Conservation (phyloP, 2,113 vertebrate species). For the Spilogale gracilis region DNA sequence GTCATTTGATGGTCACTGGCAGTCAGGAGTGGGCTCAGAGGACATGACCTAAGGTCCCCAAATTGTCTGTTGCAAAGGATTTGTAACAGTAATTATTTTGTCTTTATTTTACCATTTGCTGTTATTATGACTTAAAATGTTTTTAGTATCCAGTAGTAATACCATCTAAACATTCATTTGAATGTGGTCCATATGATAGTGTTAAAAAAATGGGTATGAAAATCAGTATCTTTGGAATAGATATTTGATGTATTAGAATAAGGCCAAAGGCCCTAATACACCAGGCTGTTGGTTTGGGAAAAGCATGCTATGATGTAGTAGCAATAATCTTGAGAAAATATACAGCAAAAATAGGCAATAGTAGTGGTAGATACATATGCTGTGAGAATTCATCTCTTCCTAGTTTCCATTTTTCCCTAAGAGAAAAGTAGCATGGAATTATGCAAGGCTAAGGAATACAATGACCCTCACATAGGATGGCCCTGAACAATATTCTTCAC, state of each 20-base stretch:
- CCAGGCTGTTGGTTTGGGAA: not conserved
- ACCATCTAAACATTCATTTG: not conserved
- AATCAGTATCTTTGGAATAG: conserved; percentile 40
- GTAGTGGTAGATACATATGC: not conserved
- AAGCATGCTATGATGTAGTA: conserved; percentile 43
- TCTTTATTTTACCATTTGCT: not conserved
- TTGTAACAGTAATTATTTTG: conserved; percentile 10
- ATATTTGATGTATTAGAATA: conserved; percentile 41
- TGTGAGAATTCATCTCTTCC: conserved; percentile 5
- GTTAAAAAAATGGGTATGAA: not conserved
- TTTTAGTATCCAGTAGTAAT: not conserved
- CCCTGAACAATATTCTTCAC: not conserved
- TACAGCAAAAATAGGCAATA: conserved; percentile 43
- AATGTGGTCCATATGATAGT: conserved; percentile 5
- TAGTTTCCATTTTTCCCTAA: not conserved
- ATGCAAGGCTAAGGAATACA: not conserved
- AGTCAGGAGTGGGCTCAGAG: not conserved
- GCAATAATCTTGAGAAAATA: conserved; percentile 51
- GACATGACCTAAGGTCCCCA: not conserved
- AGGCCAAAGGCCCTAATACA: not conserved
- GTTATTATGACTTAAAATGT: conserved; percentile 2
- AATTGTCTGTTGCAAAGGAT: not conserved
- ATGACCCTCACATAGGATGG: not conserved
- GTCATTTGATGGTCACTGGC: not conserved
- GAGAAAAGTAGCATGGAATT: conserved; percentile 13